A percentile compares a stretch with the other conserved stretches of the same genome.
phyloP scores from a whole-genome alignment of 30 jellyfish, hydroid and myxozoan genomes.

The Aurelia sp. region DNA sequence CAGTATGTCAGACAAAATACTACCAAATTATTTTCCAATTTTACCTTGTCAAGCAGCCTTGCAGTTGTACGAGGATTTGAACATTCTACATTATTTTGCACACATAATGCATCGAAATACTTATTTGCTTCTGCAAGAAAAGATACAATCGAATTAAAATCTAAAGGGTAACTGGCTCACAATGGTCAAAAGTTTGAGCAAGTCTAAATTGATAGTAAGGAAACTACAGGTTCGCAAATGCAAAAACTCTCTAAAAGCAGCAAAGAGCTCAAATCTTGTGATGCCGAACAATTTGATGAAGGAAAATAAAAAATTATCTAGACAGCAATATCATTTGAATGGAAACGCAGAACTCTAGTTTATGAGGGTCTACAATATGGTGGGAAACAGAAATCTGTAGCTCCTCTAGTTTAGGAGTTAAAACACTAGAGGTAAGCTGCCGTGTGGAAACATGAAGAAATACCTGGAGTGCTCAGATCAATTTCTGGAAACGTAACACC shows the following conservation, averaged over 20 bases:
- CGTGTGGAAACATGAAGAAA: not conserved
- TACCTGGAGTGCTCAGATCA: constrained; percentile 74
- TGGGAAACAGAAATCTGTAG: too few species aligned
- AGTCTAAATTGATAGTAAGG: not conserved
- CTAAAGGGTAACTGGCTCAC: too few species aligned
- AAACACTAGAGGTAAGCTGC: not conserved
- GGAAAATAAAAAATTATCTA: too few species aligned
- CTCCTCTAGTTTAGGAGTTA: too few species aligned
- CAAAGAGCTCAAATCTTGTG: too few species aligned
- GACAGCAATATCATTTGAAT: too few species aligned
- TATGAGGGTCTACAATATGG: too few species aligned
- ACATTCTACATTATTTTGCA: constrained; percentile 90
- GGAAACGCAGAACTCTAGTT: too few species aligned
- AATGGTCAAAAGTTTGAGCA: too few species aligned
- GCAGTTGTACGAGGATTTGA: constrained; percentile 94
- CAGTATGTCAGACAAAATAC: too few species aligned
- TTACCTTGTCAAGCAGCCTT: constrained; percentile 94
- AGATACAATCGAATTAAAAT: not conserved
- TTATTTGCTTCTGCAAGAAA: constrained; percentile 76
- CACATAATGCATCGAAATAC: constrained; percentile 89
- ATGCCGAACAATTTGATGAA: too few species aligned
- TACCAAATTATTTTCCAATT: too few species aligned
- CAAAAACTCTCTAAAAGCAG: not conserved
- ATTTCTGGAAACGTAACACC: constrained; percentile 82
- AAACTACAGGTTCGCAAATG: not conserved